Conservation (phyloP, 2,888 invertebrate species). For the Drosophila leonis region DNA sequence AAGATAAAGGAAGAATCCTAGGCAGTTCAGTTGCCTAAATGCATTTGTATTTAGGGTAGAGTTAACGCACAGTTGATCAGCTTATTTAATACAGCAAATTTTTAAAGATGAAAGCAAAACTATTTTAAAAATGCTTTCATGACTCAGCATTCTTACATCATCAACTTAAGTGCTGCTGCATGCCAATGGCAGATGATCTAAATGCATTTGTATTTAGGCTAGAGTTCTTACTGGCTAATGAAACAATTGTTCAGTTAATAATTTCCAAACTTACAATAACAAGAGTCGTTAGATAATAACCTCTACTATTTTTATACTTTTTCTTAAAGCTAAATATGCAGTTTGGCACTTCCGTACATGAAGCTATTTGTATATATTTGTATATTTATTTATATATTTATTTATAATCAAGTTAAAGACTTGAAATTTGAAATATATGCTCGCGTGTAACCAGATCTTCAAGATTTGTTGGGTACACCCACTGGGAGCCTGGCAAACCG, state of each 20-base stretch:
- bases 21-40: too few relatives aligned
- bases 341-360: background rate
- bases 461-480: background rate
- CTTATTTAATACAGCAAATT: background rate
- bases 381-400: too few relatives aligned
- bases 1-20: too few relatives aligned
- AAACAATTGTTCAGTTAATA: too few relatives aligned
- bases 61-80: background rate
- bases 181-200: conserved; percentile 10
- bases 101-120: conserved; percentile 10
- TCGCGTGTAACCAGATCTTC: background rate
- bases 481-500: background rate
- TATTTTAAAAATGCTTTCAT: conserved; percentile 10
- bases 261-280: too few relatives aligned
- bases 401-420: background rate
- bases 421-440: background rate
- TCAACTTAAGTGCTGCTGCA: conserved; percentile 1
- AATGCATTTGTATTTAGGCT: too few relatives aligned
- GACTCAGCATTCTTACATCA: conserved; percentile 17
- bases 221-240: too few relatives aligned
- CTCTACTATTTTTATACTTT: background rate
- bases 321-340: background rate
- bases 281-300: too few relatives aligned
- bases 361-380: too few relatives aligned
- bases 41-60: background rate